Conservation (phyloP, 2,888 invertebrate species). For the Drosophila merina region DNA sequence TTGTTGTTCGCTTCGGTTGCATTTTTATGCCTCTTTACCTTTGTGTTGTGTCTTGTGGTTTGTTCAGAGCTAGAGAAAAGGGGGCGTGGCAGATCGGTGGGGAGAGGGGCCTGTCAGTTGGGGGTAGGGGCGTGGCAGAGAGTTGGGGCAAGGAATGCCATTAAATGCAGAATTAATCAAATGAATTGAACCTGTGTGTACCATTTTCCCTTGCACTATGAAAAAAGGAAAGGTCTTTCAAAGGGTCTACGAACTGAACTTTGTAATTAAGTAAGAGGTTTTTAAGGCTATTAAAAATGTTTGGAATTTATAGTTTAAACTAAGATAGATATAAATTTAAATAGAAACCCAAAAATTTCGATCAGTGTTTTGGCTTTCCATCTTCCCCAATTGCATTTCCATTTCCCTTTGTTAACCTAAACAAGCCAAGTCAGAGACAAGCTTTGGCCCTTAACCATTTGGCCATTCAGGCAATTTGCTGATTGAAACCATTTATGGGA, state of each 20-base stretch:
- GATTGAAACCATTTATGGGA: slow-evolving; percentile 21
- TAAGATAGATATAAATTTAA: too few species aligned
- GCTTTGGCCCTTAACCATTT: slow-evolving; percentile 29
- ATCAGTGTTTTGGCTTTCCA: neutral
- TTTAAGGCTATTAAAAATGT: neutral
- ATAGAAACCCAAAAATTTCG: neutral
- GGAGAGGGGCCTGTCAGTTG: too few species aligned
- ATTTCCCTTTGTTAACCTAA: slow-evolving; percentile 30
- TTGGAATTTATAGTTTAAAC: neutral
- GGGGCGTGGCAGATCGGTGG: neutral
- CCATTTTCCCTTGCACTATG: slow-evolving; percentile 8
- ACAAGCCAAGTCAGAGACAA: slow-evolving; percentile 26
- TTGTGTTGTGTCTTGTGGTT: slow-evolving; percentile 50
- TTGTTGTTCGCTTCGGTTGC: slow-evolving; percentile 37
- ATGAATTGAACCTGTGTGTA: slow-evolving; percentile 38
- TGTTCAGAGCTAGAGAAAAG: slow-evolving; percentile 17
- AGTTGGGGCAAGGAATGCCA: slow-evolving; percentile 30
- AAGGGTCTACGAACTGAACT: neutral
- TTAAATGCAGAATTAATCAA: slow-evolving; percentile 50
- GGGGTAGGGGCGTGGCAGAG: neutral
- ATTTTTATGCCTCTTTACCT: slow-evolving; percentile 60
- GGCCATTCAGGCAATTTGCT: slow-evolving; percentile 31
- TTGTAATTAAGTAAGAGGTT: neutral
- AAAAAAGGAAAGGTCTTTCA: slow-evolving; percentile 9
- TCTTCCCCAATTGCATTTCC: neutral